Conservation (phyloP, 2,888 invertebrate species). For the Invenusta paracnida region DNA sequence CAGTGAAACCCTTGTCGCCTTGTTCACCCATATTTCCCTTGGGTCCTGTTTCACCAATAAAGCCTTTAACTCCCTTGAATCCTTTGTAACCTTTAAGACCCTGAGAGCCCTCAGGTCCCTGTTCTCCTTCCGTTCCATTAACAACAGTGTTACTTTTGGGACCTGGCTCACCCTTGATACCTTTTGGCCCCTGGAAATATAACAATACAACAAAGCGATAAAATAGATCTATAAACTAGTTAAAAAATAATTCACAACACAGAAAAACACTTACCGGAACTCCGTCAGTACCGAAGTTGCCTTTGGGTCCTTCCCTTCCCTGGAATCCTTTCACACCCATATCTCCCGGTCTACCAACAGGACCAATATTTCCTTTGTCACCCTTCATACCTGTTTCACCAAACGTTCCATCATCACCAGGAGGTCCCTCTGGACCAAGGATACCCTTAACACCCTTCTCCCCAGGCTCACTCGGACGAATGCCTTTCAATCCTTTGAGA, state of each 20-base stretch:
- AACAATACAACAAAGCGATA: background rate
- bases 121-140: conserved; percentile 29
- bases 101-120: background rate
- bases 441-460: background rate
- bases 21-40: background rate
- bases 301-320: conserved; percentile 32
- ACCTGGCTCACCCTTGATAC: background rate
- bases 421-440: conserved; percentile 4
- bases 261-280: background rate
- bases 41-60: conserved; percentile 3
- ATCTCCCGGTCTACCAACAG: conserved; percentile 25
- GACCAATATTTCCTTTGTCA: conserved; percentile 6
- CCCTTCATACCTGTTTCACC: conserved; percentile 17
- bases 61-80: conserved; percentile 16
- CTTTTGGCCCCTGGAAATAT: background rate
- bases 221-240: background rate
- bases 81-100: conserved; percentile 34
- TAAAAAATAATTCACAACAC: background rate
- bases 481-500: background rate
- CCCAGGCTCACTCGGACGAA: background rate
- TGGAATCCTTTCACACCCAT: background rate
- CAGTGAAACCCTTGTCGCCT: conserved; percentile 20
- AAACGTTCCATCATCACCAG: conserved; percentile 3
- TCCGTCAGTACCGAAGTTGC: conserved; percentile 18
- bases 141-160: background rate